Percentiles rank a stretch among this genome's conserved stretches.
Evolutionary conservation across 2,888 invertebrate species (phyloP).

Genomic region (Tolmerus cingulatus): DNA sequence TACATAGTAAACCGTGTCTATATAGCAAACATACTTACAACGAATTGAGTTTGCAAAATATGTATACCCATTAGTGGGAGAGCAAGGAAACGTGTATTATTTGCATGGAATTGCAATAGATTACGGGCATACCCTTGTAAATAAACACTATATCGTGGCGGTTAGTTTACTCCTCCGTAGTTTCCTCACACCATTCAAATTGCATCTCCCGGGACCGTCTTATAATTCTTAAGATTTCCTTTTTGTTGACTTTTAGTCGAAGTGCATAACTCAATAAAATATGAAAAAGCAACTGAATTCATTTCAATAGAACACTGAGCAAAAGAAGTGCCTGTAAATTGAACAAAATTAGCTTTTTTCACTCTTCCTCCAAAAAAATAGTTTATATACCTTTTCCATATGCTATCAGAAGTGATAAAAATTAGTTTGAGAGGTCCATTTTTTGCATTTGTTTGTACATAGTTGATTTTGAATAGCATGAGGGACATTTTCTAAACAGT

Average conservation of each 20-base stretch:
- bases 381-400: too few relatives aligned
- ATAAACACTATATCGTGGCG: neutral
- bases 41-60: neutral
- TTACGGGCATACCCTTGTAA: neutral
- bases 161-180: neutral
- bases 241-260: neutral
- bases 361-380: too few relatives aligned
- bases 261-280: neutral
- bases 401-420: too few relatives aligned
- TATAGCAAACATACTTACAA: neutral
- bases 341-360: too few relatives aligned
- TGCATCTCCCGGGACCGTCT: neutral
- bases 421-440: too few relatives aligned
- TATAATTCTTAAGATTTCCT: neutral
- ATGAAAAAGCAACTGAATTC: too few relatives aligned
- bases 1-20: neutral
- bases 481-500: too few relatives aligned
- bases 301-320: too few relatives aligned
- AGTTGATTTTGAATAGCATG: too few relatives aligned
- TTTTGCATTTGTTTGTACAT: too few relatives aligned
- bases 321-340: too few relatives aligned
- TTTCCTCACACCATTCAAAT: neutral
- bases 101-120: neutral
- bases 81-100: neutral
- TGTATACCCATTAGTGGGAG: neutral